A percentile compares a stretch with the other conserved stretches of the same genome.
phyloP scores from a whole-genome alignment of 92 coral and sea anemone genomes.

The Umimayanthus kanabou region DNA sequence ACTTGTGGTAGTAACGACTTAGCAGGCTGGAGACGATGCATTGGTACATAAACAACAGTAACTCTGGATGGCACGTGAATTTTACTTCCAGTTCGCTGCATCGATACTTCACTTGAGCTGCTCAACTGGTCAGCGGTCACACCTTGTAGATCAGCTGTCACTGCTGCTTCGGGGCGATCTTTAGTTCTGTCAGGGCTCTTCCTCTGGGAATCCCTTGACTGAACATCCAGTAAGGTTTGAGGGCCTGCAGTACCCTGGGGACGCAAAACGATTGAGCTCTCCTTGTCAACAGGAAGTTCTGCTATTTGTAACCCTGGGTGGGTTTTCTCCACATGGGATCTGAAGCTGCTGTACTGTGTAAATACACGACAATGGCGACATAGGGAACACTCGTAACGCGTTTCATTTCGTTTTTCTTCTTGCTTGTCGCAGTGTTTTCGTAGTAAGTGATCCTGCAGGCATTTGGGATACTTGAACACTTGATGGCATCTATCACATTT shows the following conservation, averaged over 20 bases:
- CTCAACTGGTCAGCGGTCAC: not conserved
- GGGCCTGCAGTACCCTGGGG: not conserved
- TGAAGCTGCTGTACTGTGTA: slow-evolving; percentile 7
- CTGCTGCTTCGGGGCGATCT: not conserved
- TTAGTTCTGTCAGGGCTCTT: not conserved
- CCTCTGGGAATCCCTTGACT: not conserved
- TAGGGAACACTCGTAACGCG: not conserved
- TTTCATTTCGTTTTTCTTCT: not conserved
- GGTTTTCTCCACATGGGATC: not conserved
- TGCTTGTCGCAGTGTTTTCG: slow-evolving; percentile 9
- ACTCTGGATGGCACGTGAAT: not conserved
- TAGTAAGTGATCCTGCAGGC: slow-evolving; percentile 1
- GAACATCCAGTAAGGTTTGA: not conserved
- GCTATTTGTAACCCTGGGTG: not conserved
- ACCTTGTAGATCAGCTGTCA: not conserved
- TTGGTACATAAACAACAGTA: not conserved
- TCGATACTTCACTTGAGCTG: not conserved
- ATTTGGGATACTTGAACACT: slow-evolving; percentile 18
- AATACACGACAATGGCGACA: not conserved
- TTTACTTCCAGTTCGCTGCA: not conserved
- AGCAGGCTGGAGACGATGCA: not conserved
- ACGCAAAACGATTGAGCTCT: not conserved
- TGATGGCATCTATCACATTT: not conserved
- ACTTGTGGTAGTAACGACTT: not conserved
- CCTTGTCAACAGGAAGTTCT: not conserved